These are phyloP conservation scores for Liodrosophila aerea DNA, from an alignment of 2,888 invertebrate species.

Conservation along the genomic window DNA sequence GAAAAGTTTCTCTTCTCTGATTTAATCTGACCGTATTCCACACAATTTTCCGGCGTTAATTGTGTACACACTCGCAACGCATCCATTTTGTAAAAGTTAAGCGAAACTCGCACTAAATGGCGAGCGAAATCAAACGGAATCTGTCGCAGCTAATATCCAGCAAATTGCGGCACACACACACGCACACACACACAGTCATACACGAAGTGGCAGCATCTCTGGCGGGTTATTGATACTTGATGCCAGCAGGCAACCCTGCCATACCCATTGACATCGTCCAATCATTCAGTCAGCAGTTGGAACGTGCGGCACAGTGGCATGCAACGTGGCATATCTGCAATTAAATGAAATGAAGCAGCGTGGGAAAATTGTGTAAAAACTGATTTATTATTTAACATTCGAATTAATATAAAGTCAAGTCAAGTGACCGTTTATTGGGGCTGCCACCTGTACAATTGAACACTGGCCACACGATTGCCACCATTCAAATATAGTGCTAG, in stretches of 20 bases:
- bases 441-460: too few species aligned
- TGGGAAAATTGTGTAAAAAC: too few species aligned
- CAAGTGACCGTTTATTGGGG: too few species aligned
- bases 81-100: constrained; percentile 18
- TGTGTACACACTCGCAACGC: constrained; percentile 28
- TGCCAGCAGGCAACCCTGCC: constrained; percentile 38
- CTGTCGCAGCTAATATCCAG: constrained; percentile 37
- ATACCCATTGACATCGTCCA: constrained; percentile 21
- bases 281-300: constrained; percentile 17
- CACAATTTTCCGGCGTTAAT: constrained; percentile 24
- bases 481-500: too few species aligned
- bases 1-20: too few species aligned
- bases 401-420: too few species aligned
- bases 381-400: too few species aligned
- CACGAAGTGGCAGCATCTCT: constrained; percentile 8
- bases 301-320: neutral
- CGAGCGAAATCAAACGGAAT: constrained; percentile 55
- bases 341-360: neutral
- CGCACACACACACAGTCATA: constrained; percentile 5
- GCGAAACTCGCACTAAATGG: constrained; percentile 31
- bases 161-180: constrained; percentile 28
- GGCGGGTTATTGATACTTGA: constrained; percentile 51
- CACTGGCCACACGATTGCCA: too few species aligned
- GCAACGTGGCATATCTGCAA: neutral
- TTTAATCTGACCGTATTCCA: neutral